Percentiles rank a stretch among this genome's conserved stretches.
Evolutionary conservation across 1,140 invertebrate genomes (phyloP).

Genomic region (Brachionus manjavacas): DNA sequence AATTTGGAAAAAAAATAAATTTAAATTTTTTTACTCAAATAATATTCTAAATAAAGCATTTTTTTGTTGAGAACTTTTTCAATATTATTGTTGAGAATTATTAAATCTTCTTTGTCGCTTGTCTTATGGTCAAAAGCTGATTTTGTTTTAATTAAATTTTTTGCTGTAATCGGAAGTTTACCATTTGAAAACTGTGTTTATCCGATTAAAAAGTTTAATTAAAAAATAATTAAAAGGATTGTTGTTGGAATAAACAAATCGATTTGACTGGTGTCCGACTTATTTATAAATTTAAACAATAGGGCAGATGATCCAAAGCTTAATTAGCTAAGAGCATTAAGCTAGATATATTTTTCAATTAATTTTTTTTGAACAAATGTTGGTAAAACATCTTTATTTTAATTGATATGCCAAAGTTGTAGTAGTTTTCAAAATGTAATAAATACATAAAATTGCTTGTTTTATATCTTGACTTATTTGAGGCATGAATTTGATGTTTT

Average conservation of each 20-base stretch:
- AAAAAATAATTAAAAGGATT: background rate
- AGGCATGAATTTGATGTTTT: background rate
- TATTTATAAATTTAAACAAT: background rate
- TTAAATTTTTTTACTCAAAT: background rate
- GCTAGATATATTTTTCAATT: background rate
- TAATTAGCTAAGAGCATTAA: background rate
- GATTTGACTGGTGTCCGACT: background rate
- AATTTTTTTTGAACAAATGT: background rate
- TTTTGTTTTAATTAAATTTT: background rate
- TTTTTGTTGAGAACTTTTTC: background rate
- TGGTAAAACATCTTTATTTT: background rate
- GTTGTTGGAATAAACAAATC: background rate
- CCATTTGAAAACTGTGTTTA: too few relatives aligned
- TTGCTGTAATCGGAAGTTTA: background rate
- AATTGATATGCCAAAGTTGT: background rate
- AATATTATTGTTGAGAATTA: too few relatives aligned
- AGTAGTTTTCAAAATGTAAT: conserved; percentile 5
- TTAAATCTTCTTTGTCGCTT: too few relatives aligned
- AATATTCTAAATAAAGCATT: background rate
- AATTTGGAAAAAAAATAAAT: background rate
- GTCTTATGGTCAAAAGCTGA: background rate
- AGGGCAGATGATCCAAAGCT: background rate
- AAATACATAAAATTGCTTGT: background rate
- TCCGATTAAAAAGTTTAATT: background rate
- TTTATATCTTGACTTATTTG: background rate